Evolutionary conservation across 2,888 invertebrate genomes (phyloP), one percentile per base, ranked within the genome.

Genomic region (Philonicus albiceps): DNA sequence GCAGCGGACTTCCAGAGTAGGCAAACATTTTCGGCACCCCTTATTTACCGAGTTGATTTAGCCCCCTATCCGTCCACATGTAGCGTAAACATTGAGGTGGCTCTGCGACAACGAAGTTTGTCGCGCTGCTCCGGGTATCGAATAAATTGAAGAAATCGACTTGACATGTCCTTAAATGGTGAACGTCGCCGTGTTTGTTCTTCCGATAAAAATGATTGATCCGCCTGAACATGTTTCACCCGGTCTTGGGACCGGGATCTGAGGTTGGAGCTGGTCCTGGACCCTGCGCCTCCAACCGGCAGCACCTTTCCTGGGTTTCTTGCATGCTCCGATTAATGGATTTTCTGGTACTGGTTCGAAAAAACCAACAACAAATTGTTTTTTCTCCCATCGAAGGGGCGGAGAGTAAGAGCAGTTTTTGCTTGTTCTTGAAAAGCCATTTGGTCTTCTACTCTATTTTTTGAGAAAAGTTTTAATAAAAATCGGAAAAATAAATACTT

Each of bases 171-270:
- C 85, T 87, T 87, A 86, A 87, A 87, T 76, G 74, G 87, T 64
- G 76, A 87, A 84, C 85, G 64, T 87, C 85, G 87, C 76, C 87
- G 55, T 87, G 87, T 87, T 87, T 87, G 87, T 78, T 64, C 84
- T 87, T 87, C 78, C 87, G 85, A 87, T 87, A 87, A 85, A 87
- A 87, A 87, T 87, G 87, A 87, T 87, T 87, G 87, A 87, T 87
- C 87, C 85, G 40, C 78, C 34, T 13, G 64, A 55, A 87, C 78
- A 64, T 87, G 84, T 85, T 87, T 76, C 87, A 37, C n/a, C 8
- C 16, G 6, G 30, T 16, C 19, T 31, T n/a, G 19, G 31, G 34
- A 74, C n/a, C 31, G 37, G 37, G 11, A 16, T 31, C n/a, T 13
- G 74, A 74, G 27, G 27, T 64, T 64, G 27, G 64, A 64, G 64